Conservation (phyloP, 2,888 invertebrate species). For the Drosophila affinis region DNA sequence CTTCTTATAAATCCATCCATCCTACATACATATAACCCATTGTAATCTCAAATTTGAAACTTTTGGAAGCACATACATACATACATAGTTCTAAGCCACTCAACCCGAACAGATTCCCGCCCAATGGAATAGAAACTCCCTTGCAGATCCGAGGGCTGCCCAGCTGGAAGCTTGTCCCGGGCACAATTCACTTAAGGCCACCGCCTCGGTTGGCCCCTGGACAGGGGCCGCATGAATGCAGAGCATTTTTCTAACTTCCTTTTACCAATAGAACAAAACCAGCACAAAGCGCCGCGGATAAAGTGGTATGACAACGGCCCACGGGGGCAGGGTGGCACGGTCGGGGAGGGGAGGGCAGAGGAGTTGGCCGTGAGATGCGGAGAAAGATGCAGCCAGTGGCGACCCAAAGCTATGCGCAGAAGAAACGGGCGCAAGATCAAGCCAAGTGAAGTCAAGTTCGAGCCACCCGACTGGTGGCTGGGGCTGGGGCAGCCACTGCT, state of each 20-base stretch:
- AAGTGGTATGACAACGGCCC: conserved; percentile 44
- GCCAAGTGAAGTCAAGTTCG: conserved; percentile 52
- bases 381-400: conserved; percentile 54
- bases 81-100: background rate
- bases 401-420: conserved; percentile 62
- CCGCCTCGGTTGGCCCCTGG: conserved; percentile 22
- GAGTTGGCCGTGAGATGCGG: conserved; percentile 17
- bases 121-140: background rate
- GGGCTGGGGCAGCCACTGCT: conserved; percentile 19
- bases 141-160: conserved; percentile 1
- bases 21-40: conserved; percentile 7
- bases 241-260: conserved; percentile 78
- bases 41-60: background rate
- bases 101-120: background rate
- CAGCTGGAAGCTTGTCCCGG: conserved; percentile 50
- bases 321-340: background rate
- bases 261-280: conserved; percentile 62
- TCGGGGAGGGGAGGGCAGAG: background rate
- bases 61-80: no score
- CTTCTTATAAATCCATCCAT: no score
- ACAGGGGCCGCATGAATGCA: conserved; percentile 67
- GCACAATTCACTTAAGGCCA: conserved; percentile 55
- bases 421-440: conserved; percentile 72
- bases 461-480: conserved; percentile 44
- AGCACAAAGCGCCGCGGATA: conserved; percentile 55